Conservation (phyloP, 2,113 vertebrate genomes). For the Capreolus pygargus region DNA sequence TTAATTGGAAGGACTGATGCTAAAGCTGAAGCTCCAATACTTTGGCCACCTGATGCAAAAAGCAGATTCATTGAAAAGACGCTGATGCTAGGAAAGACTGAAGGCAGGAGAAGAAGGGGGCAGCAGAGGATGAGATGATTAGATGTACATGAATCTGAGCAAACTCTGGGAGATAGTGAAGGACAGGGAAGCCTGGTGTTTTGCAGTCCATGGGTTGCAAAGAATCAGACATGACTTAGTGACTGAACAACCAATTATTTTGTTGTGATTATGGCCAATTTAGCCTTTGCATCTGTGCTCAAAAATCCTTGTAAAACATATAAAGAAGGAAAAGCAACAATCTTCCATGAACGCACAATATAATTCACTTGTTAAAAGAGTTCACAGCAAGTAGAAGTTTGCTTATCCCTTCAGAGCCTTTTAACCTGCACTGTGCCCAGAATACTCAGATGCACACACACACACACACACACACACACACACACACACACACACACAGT, state of each 20-base stretch:
- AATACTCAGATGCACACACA: slow-evolving; percentile 44
- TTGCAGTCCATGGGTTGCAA: background rate
- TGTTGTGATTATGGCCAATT: background rate
- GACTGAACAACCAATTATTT: background rate
- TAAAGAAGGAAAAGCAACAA: slow-evolving; percentile 24
- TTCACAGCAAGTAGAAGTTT: background rate
- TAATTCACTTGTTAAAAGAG: background rate
- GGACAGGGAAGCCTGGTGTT: background rate
- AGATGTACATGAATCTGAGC: background rate
- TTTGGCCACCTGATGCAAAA: background rate
- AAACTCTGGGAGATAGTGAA: background rate
- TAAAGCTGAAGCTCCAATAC: background rate
- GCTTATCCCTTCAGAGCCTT: slow-evolving; percentile 16
- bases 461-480: background rate
- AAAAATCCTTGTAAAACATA: background rate
- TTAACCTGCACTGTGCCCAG: slow-evolving; percentile 30
- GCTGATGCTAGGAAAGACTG: background rate
- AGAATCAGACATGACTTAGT: background rate
- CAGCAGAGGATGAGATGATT: background rate
- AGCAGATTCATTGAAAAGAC: background rate
- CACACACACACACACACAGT: slow-evolving; percentile 61
- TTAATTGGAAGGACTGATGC: background rate
- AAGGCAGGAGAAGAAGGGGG: background rate
- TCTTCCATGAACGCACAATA: background rate
- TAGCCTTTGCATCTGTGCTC: background rate